Evolutionary conservation across 2,797 vertebrate species (phyloP), one percentile per base, ranked within the genome.

Genomic region (Merluccius polli): DNA sequence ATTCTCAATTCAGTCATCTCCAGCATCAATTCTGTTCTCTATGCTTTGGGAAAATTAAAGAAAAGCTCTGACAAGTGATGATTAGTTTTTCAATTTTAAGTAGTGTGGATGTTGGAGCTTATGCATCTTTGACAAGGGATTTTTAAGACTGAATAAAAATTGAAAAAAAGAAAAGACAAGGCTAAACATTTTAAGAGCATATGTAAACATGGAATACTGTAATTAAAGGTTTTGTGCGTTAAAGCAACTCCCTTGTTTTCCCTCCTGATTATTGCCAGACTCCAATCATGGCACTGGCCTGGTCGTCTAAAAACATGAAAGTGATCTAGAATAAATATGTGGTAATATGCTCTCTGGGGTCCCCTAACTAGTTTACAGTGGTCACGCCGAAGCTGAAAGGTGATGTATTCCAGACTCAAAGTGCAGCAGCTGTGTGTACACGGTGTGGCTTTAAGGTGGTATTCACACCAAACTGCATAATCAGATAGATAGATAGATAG

Each of bases 281-380:
- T 6, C 32, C n/a, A 27, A n/a, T 72, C 44, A 71, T 71, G 59
- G 29, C 68, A 67, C 18, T 18, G 69, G 52, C 65, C 52, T 76
- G 68, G 35, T 70, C 63, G 73, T 13, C n/a, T 63, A 21, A 44
- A 72, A 33, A 83, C 67, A 87, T 87, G 78, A 90, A 87, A 87
- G 80, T 31, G 31, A 11, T 78, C 35, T 73, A 83, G 77, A 82
- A 78, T 87, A 87, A 88, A 87, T 76, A 81, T 85, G 81, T 72
- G 81, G 80, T 80, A 21, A 38, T 38, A 76, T 73, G 48, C 78
- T 48, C 63, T 78, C n/a, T 77, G 8, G 31, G 15, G 69, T 70
- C 31, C 70, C 73, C 59, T 31, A 73, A 71, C 52, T 24, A 27
- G 80, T 78, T 73, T 71, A 41, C 59, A 75, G 67, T 73, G 77